These are phyloP conservation scores for Delphinapterus leucas DNA, from an alignment of 2,113 vertebrate species.

Conservation along the genomic window DNA sequence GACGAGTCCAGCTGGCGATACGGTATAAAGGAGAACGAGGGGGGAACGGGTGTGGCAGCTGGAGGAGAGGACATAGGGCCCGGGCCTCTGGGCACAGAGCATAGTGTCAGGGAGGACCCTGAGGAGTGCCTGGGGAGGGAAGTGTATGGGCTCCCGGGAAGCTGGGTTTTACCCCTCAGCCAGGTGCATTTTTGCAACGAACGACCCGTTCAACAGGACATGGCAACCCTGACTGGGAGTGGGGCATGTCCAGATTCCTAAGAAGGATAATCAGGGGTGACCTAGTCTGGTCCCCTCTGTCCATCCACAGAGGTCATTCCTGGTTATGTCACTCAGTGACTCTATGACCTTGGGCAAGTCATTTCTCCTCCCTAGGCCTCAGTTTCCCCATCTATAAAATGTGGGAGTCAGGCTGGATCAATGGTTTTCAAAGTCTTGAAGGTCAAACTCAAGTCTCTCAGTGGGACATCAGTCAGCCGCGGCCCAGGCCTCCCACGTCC, in stretches of 20 bases:
- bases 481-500: fast-evolving
- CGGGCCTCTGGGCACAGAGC: not conserved
- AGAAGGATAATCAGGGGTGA: not conserved
- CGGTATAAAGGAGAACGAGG: not conserved
- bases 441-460: not conserved
- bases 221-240: not conserved
- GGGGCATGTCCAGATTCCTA: not conserved
- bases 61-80: not conserved
- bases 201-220: not conserved
- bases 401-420: not conserved
- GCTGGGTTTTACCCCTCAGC: not conserved
- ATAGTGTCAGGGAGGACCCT: not conserved
- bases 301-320: not conserved
- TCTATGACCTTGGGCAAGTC: not conserved
- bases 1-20: not conserved
- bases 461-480: not conserved
- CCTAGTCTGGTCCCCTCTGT: not conserved
- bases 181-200: not conserved
- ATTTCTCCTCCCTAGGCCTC: not conserved
- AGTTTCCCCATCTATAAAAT: not conserved
- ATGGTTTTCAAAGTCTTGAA: not conserved
- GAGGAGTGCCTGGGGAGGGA: not conserved
- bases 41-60: not conserved
- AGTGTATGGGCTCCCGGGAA: not conserved
- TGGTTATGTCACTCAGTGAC: not conserved